These are phyloP conservation scores for Trichopoda pennipes DNA, from an alignment of 2,888 invertebrate species.

Conservation along the genomic window DNA sequence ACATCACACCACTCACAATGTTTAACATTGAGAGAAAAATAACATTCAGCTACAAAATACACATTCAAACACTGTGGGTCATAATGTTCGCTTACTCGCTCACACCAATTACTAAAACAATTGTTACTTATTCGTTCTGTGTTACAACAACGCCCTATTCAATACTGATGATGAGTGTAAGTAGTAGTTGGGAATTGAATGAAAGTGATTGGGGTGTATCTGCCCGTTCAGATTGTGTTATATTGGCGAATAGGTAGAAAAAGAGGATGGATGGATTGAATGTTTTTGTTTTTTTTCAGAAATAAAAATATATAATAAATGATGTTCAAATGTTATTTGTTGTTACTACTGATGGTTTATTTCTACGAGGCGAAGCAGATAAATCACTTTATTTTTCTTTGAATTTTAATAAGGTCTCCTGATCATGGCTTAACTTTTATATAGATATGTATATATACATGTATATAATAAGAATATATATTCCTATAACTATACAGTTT, in stretches of 20 bases:
- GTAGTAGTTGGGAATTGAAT: neutral
- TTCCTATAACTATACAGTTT: no score
- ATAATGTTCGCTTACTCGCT: conserved; percentile 28
- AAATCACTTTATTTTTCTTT: neutral
- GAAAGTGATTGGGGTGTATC: conserved; percentile 10
- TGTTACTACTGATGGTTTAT: conserved; percentile 51
- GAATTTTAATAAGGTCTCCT: no score
- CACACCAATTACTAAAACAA: conserved; percentile 14
- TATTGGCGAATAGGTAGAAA: conserved; percentile 19
- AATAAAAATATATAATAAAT: conserved; percentile 46
- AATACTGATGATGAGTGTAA: conserved; percentile 42
- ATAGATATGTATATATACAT: no score
- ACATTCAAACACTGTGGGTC: conserved; percentile 51
- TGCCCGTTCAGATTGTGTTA: conserved; percentile 1
- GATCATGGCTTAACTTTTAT: no score
- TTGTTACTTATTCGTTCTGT: conserved; percentile 43
- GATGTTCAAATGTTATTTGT: conserved; percentile 64
- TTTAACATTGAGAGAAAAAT: conserved; percentile 7
- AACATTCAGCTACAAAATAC: conserved; percentile 34
- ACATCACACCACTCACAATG: conserved; percentile 50
- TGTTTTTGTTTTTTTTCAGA: conserved; percentile 31
- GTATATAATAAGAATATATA: no score
- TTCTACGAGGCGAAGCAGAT: neutral
- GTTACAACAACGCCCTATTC: conserved; percentile 66
- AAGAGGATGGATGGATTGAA: conserved; percentile 52